phyloP scores from a whole-genome alignment of 2,113 vertebrate species.

The Pseudorasbora parva region DNA sequence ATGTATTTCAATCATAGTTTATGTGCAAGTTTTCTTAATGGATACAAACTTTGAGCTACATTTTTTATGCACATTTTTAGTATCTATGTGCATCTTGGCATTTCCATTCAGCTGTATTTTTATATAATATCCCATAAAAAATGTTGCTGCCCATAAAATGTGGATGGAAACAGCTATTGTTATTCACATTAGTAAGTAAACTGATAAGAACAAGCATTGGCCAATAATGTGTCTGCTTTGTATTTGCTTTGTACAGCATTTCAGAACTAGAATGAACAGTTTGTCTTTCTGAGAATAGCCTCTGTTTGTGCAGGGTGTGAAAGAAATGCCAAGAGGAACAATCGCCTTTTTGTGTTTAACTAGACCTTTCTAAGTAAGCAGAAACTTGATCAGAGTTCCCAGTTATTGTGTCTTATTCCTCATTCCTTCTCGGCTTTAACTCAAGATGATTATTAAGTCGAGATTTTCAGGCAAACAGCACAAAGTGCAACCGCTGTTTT shows the following conservation, averaged over 20 bases:
- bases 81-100: no score
- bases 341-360: neutral
- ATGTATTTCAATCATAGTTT: no score
- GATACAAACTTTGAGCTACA: no score
- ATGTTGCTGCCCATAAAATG: no score
- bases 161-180: no score
- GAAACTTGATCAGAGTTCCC: neutral
- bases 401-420: neutral
- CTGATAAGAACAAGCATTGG: neutral
- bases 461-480: neutral
- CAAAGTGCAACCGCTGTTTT: neutral
- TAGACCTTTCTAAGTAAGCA: neutral
- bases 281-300: neutral
- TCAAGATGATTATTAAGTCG: neutral
- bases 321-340: neutral
- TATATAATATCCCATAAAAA: no score
- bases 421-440: slow-evolving; percentile 14
- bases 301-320: neutral
- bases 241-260: neutral
- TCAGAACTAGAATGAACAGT: neutral
- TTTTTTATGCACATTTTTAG: no score
- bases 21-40: no score
- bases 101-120: no score
- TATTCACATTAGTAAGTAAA: neutral
- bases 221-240: slow-evolving; percentile 1